Percentiles rank a stretch among this genome's conserved stretches.
Conservation (phyloP, 2,797 vertebrate genomes). For the Halcyon chelicuti region DNA sequence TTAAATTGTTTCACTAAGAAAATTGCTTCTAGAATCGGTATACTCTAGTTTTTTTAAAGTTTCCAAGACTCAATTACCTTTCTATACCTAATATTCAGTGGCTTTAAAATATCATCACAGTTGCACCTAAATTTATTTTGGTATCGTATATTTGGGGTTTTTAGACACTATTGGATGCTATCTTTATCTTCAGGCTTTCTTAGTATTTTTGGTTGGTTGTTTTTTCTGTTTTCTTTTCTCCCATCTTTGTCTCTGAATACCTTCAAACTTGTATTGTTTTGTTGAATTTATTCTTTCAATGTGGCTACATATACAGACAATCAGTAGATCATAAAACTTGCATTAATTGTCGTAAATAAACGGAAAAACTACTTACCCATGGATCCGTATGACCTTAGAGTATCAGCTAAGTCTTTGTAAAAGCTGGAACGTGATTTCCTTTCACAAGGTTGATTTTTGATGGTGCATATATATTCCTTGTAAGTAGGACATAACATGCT, state of each 20-base stretch:
- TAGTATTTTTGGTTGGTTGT: neutral
- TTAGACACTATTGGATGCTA: neutral
- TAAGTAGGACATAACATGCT: neutral
- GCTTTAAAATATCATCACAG: neutral
- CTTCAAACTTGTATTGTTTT: neutral
- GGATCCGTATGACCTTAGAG: neutral
- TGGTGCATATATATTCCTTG: neutral
- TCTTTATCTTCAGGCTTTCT: neutral
- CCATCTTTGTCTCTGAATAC: neutral
- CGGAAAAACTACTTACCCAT: neutral
- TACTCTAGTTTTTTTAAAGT: neutral
- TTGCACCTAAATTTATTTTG: neutral
- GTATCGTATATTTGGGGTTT: neutral
- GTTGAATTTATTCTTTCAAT: neutral
- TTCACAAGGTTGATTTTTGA: neutral
- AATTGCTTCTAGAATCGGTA: neutral
- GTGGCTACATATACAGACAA: neutral
- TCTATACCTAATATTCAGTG: neutral
- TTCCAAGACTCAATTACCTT: neutral
- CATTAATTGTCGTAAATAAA: neutral
- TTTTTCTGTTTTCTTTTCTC: neutral
- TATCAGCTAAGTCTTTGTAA: neutral
- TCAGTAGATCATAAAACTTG: neutral
- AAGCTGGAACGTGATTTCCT: neutral
- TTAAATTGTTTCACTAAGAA: neutral